Base-by-base conservation (phyloP, 2,113 vertebrate genomes). In the Serinus canaria region DNA sequence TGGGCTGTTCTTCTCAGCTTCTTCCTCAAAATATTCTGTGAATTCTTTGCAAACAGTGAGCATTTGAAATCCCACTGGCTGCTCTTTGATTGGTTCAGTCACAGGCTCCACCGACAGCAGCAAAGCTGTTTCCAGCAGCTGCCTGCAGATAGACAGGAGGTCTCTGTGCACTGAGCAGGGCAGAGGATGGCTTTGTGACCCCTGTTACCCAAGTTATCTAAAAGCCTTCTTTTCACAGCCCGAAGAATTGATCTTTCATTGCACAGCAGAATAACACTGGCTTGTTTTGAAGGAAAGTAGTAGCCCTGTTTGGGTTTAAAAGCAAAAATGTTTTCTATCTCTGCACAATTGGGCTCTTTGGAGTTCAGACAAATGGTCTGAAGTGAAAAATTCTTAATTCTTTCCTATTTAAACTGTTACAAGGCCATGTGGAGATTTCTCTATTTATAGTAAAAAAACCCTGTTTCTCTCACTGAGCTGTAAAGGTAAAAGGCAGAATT, bases 271-370 rank as follows among this genome's bases (percentile, higher is more conserved):
- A 68, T 87, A 93, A 76, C 60, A 68, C 44, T 60, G 53, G 15
- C 41, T 92, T 96, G 80, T 96, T 78, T 77, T 78, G 73, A 69
- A 64, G n/a, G n/a, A 84, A 94, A 83, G 56, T 66, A 75, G 17
- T 28, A 49, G 44, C 37, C 43, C 46, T 86, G 30, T 87, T 94
- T 87, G 50, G 28, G 15, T 83, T 86, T 69, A 70, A 92, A 92
- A 76, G 78, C 43, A 90, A 92, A 93, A 94, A 67, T 80, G 7
- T 88, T 95, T 94, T 93, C 28, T 84, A 46, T 46, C 35, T 63
- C 68, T 62, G 44, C 31, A 86, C 37, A 92, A 16, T 78, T 25
- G 17, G 27, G 28, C 20, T 63, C 41, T 89, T 89, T n/a, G 41
- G 53, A 46, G 22, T 73, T 76, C 22, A 84, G 24, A 67, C 15